phyloP scores from a whole-genome alignment of 2,113 vertebrate genomes.

The Atractosteus spatula region DNA sequence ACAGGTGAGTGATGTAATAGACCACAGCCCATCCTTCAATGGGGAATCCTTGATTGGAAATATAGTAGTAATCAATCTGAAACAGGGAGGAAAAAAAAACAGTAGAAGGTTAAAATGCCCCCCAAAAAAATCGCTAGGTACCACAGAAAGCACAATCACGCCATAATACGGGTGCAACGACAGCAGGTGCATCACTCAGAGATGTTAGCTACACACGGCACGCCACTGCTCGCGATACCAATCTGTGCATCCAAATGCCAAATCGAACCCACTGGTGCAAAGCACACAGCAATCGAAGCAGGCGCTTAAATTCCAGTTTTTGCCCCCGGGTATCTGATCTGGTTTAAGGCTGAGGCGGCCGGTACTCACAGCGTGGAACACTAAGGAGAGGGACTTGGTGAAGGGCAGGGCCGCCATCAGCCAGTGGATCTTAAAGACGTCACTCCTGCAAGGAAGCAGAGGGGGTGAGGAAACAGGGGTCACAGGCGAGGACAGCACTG shows the following conservation, averaged over 20 bases:
- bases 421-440: constrained; percentile 88
- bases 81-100: constrained; percentile 21
- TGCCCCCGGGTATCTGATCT: background rate
- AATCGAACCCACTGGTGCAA: background rate
- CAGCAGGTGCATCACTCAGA: too few relatives aligned
- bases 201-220: too few relatives aligned
- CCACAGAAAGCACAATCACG: too few relatives aligned
- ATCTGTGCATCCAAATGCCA: background rate
- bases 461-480: background rate
- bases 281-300: background rate
- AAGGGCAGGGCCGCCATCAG: constrained; percentile 69
- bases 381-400: constrained; percentile 80
- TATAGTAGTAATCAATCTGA: constrained; percentile 87
- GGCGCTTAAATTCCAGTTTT: too few relatives aligned
- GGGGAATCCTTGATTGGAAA: constrained; percentile 81
- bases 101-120: too few relatives aligned
- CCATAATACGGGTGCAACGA: too few relatives aligned
- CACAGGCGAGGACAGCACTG: too few relatives aligned
- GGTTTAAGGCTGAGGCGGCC: background rate
- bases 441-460: constrained; percentile 55
- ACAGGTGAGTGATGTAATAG: constrained; percentile 87
- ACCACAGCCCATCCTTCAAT: constrained; percentile 87
- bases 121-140: too few relatives aligned
- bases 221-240: too few relatives aligned
- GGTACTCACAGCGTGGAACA: constrained; percentile 78